These are phyloP conservation scores for Sinodicranocentrus sp. DNA, from an alignment of 2,888 invertebrate species.

Conservation along the genomic window DNA sequence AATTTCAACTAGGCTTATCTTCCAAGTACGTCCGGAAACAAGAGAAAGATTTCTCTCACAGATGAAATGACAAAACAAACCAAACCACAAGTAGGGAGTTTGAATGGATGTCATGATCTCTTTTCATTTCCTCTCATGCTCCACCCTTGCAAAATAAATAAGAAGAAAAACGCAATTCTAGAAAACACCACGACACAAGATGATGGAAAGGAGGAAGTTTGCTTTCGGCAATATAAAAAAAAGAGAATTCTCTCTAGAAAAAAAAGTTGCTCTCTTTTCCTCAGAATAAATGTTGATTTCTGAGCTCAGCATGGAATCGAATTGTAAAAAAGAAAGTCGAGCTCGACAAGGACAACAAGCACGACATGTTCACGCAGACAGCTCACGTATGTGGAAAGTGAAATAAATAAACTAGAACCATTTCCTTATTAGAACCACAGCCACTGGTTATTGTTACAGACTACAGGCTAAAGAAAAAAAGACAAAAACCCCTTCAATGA, in stretches of 20 bases:
- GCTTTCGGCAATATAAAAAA: slow-evolving; percentile 2
- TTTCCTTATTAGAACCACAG: too few species aligned
- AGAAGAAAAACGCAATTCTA: not conserved
- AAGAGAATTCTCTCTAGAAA: not conserved
- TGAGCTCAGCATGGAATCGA: too few species aligned
- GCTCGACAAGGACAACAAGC: too few species aligned
- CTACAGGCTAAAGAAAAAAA: too few species aligned
- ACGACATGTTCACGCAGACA: too few species aligned
- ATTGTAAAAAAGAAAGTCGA: too few species aligned
- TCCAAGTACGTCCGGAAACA: not conserved
- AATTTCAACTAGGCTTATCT: not conserved
- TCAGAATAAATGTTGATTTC: slow-evolving; percentile 6
- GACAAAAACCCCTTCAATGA: too few species aligned
- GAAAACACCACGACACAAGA: not conserved
- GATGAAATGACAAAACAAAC: too few species aligned
- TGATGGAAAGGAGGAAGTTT: slow-evolving; percentile 21
- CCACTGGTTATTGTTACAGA: too few species aligned
- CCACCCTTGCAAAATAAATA: not conserved
- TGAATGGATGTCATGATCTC: slow-evolving; percentile 28
- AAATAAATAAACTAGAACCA: too few species aligned
- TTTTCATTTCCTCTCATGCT: not conserved
- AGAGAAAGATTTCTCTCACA: too few species aligned
- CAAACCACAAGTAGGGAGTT: slow-evolving; percentile 13
- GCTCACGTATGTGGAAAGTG: too few species aligned
- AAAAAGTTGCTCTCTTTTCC: not conserved